These are phyloP conservation scores for Potamarius usumacintae DNA, from an alignment of 2,113 vertebrate genomes.

Conservation along the genomic window DNA sequence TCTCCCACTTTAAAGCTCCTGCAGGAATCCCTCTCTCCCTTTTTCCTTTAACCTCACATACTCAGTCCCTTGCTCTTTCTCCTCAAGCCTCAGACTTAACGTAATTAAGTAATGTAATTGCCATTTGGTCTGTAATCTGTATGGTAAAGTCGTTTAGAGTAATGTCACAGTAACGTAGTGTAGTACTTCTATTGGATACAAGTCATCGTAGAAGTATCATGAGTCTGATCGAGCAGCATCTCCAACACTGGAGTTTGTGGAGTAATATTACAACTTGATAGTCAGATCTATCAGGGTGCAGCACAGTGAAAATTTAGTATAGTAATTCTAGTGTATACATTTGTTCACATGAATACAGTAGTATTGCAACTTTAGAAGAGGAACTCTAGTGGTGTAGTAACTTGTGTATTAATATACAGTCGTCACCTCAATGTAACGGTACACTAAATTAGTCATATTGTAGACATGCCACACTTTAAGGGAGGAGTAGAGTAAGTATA, in stretches of 20 bases:
- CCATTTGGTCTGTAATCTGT: background rate
- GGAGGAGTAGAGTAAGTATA: background rate
- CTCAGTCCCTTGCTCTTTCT: background rate
- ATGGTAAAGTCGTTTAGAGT: background rate
- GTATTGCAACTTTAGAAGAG: too few relatives aligned
- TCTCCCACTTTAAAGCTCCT: constrained; percentile 23
- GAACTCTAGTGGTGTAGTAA: background rate
- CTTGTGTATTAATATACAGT: background rate
- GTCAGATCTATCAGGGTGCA: background rate
- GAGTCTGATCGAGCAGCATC: background rate
- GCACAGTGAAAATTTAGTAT: background rate
- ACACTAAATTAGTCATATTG: background rate
- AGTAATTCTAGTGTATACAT: background rate
- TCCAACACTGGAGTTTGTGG: background rate
- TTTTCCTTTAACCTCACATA: constrained; percentile 1
- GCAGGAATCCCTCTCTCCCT: background rate
- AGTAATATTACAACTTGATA: too few relatives aligned
- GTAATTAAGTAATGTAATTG: background rate
- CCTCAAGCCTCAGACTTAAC: background rate
- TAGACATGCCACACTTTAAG: background rate
- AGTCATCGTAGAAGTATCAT: background rate
- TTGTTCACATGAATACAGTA: background rate
- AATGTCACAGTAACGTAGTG: background rate
- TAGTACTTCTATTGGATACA: background rate
- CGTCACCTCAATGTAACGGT: background rate